Base-by-base conservation (phyloP, 2,888 invertebrate species). In the Clepsis dumicolana region DNA sequence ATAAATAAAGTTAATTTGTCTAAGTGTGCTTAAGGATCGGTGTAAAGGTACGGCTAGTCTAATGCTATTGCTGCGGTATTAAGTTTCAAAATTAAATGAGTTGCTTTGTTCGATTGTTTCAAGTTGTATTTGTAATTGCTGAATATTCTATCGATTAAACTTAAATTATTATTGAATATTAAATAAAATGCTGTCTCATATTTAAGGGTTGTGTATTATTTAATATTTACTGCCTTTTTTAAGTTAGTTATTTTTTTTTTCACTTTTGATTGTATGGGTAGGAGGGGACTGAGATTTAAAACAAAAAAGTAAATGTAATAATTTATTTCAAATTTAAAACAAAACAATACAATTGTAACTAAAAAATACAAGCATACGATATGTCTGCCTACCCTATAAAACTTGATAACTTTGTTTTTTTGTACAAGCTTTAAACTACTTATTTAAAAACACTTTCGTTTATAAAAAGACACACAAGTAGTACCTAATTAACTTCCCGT, bases 41-140 rank as follows among this genome's bases (percentile, higher is more conserved):
- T 88, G 87, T 88, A 89, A 86, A 84, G 80, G 77, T 71, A 74
- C 75, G 75, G 84, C 84, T 87, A 84, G 80, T 80, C 72, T 84
- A 80, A 80, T 85, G 88, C 88, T 85, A 83, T 52, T 77, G 89
- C 86, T 88, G 77, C 81, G 75, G 78, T 90, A 90, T 91, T 92
- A 91, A 90, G 93, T 92, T 92, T 91, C 73, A 83, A 85, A 86
- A 84, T 82, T 82, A 76, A 81, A 87, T 91, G 80, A 84, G 86
- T 93, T 93, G 93, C 93, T 82, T 85, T 86, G 83, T 91, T 90
- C 83, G 77, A 89, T 91, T 89, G 87, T 91, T 93, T 91, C 88
- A 88, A 86, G 93, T 93, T 93, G 91, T 93, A 92, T 93, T 93
- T 93, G 89, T 93, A 91, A 90, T 86, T 91, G 91, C 92, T 92